Evolutionary conservation across 1,140 invertebrate species (phyloP).

Genomic region (Papilio polyxenes): DNA sequence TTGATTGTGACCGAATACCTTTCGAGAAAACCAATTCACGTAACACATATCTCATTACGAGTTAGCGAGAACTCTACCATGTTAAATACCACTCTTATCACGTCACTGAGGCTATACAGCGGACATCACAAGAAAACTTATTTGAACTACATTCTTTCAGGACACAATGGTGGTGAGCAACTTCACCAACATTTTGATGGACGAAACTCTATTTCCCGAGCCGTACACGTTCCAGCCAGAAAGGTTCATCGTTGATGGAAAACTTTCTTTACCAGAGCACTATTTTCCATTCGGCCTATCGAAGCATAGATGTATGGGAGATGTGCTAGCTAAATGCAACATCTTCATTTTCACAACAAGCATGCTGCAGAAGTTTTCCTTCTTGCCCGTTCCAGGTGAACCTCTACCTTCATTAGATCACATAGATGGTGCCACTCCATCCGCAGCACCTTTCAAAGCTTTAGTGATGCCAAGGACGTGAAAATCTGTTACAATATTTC

Average conservation of each 20-base stretch:
- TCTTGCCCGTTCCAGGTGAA: constrained; percentile 83
- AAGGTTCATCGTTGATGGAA: constrained; percentile 86
- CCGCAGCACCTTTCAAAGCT: constrained; percentile 86
- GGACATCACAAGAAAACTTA: neutral
- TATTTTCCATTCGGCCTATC: constrained; percentile 91
- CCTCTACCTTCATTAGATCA: constrained; percentile 83
- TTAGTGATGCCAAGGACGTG: constrained; percentile 80
- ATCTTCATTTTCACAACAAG: constrained; percentile 91
- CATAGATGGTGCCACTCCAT: constrained; percentile 87
- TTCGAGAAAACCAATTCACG: too few species aligned
- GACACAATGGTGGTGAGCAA: constrained; percentile 93
- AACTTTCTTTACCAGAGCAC: constrained; percentile 84
- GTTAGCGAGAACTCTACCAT: too few species aligned
- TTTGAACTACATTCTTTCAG: constrained; percentile 71
- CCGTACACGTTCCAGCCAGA: constrained; percentile 89
- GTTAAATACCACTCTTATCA: too few species aligned
- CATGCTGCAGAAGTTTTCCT: constrained; percentile 89
- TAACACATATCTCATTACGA: too few species aligned
- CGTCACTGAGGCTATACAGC: neutral
- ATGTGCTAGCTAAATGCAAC: constrained; percentile 84
- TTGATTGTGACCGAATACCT: too few species aligned
- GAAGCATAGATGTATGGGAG: constrained; percentile 82
- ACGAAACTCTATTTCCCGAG: constrained; percentile 85
- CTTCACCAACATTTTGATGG: constrained; percentile 88
- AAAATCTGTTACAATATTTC: constrained; percentile 10